Evolutionary conservation across 2,797 vertebrate genomes (phyloP).

Genomic region (Alcedo atthis): DNA sequence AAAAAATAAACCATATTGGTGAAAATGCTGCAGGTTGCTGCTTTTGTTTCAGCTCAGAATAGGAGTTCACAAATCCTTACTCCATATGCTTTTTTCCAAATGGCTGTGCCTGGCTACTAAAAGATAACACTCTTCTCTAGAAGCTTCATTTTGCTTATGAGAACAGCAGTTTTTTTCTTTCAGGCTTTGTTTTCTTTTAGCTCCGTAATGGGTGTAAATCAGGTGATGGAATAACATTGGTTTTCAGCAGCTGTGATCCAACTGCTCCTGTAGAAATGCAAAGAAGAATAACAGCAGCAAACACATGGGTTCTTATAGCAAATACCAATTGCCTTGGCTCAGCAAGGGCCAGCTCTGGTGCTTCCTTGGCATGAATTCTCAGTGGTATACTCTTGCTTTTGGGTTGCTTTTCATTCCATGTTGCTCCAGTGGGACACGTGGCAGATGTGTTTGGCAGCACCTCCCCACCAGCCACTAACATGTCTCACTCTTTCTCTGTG

Average conservation of each 20-base stretch:
- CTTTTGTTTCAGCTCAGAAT: constrained; percentile 10
- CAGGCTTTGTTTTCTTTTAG: not conserved
- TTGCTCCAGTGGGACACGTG: not conserved
- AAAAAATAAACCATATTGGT: not conserved
- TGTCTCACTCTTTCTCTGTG: not conserved
- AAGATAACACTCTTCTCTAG: not conserved
- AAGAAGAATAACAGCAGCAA: not conserved
- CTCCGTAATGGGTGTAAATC: not conserved
- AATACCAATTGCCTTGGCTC: not conserved
- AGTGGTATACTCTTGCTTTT: not conserved
- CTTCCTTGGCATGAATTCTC: not conserved
- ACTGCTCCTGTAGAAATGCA: not conserved
- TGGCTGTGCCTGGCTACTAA: not conserved
- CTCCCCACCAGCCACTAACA: constrained; percentile 7
- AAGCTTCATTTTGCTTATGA: not conserved
- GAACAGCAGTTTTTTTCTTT: not conserved
- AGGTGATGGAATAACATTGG: not conserved
- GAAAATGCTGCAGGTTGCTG: not conserved
- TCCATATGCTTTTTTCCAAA: not conserved
- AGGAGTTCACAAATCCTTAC: not conserved
- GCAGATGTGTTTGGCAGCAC: constrained; percentile 25
- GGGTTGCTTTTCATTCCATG: not conserved
- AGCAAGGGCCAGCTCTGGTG: not conserved
- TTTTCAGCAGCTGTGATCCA: not conserved
- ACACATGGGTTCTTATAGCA: not conserved